Base-by-base conservation (phyloP, 1,140 invertebrate genomes). In the Caerostris darwini region DNA sequence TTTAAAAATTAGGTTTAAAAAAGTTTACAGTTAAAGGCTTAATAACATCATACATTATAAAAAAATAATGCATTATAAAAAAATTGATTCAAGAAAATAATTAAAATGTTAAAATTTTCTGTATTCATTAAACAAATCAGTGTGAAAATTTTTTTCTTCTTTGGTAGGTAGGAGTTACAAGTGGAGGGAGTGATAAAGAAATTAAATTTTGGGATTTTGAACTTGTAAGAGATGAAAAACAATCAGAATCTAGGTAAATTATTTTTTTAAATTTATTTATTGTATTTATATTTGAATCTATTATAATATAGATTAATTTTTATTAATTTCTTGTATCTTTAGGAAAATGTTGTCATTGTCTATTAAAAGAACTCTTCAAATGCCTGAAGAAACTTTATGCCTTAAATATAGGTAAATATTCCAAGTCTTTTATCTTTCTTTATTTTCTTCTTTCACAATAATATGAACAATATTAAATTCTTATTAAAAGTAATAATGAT, bases 171-270 rank as follows among this genome's bases (percentile, higher is more conserved):
- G 98, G 98, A 1, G 97, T 99, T 95, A 97, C 98, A 7, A 98
- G 98, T 86, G 98, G 98, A 12, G 97, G 98, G 83, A 97, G 97
- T 14, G 99, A 99, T 96, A 97, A 98, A 95, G 98, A 97, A 0
- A 97, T 99, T 0, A 99, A 99, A 96, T 98, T 99, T 95, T 99
- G 99, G 99, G 97, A 98, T 94, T 99, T 99, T 96, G 98, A 99
- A 96, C 96, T 99, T 0, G 58, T 95, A 6, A 86, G 64, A 58
- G 89, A 94, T 69, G 50, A 86, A 17, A 83, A 90, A 34, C 71
- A 94, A 53, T 71, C 82, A 64, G 53, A 90, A 59, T 83, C 57
- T 12, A 92, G 57, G 61, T 94, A 86, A 34, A 53, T 61, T 14
- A 50, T 64, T 34, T 87, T 87, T 59, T 56, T 82, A 2, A 57